Percentiles rank a stretch among this genome's conserved stretches.
These are phyloP conservation scores for Zosterops borbonicus DNA, from an alignment of 2,113 vertebrate genomes.

Conservation along the genomic window DNA sequence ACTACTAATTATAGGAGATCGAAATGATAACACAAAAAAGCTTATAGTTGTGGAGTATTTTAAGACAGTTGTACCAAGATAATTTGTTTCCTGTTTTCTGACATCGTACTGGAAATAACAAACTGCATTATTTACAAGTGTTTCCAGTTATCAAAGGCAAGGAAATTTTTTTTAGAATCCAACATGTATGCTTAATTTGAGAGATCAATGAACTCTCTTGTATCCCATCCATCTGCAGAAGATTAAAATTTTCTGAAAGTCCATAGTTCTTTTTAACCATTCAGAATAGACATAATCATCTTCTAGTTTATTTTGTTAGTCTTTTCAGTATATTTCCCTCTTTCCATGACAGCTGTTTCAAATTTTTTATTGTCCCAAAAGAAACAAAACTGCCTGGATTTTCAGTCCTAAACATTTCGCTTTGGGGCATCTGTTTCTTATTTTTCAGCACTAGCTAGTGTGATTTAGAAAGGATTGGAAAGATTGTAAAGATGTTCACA, in stretches of 20 bases:
- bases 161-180: background rate
- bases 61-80: background rate
- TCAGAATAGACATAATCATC: background rate
- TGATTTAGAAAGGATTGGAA: background rate
- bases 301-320: background rate
- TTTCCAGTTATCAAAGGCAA: background rate
- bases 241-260: background rate
- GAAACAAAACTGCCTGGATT: background rate
- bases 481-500: background rate
- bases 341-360: background rate
- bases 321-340: background rate
- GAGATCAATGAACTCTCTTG: background rate
- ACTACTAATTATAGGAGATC: background rate
- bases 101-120: background rate
- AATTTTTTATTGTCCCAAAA: background rate
- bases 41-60: background rate
- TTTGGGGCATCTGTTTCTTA: background rate
- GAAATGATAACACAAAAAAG: background rate
- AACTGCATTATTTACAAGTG: background rate
- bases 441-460: background rate
- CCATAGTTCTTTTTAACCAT: background rate
- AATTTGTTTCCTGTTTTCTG: background rate
- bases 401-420: background rate
- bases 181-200: background rate
- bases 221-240: background rate